Conservation (phyloP, 2,888 invertebrate genomes). For the Exocentrus adspersus region DNA sequence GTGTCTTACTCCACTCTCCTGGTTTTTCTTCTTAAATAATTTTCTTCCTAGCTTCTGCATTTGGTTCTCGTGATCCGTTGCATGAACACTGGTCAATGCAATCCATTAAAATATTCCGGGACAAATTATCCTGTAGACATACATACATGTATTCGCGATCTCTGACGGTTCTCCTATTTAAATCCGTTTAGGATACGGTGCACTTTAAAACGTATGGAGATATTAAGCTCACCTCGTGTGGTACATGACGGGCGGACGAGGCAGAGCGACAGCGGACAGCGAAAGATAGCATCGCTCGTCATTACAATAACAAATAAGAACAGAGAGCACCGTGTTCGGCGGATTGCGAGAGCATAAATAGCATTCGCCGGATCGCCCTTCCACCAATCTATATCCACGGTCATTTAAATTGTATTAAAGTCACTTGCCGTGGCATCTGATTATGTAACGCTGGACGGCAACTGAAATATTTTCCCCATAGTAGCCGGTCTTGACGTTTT, state of each 20-base stretch:
- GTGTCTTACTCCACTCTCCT: too few relatives aligned
- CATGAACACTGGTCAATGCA: too few relatives aligned
- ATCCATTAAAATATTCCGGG: too few relatives aligned
- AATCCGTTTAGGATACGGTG: constrained; percentile 38
- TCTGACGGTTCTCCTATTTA: constrained; percentile 37
- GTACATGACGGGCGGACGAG: constrained; percentile 59
- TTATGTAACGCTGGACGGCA: constrained; percentile 32
- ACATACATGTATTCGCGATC: constrained; percentile 36
- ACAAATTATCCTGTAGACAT: too few relatives aligned
- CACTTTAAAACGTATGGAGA: constrained; percentile 51
- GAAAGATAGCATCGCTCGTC: constrained; percentile 61
- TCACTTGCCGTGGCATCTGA: constrained; percentile 31
- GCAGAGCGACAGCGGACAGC: constrained; percentile 59
- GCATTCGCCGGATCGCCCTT: constrained; percentile 34
- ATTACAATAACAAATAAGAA: constrained; percentile 65
- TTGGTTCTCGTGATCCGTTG: too few relatives aligned
- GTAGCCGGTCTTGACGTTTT: constrained; percentile 30
- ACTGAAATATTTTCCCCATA: constrained; percentile 34
- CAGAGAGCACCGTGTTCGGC: constrained; percentile 58
- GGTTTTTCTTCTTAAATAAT: too few relatives aligned
- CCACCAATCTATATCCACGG: constrained; percentile 27
- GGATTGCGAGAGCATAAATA: constrained; percentile 58
- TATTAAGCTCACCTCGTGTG: constrained; percentile 53
- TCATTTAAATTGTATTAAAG: constrained; percentile 33
- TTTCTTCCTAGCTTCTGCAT: too few relatives aligned